These are phyloP conservation scores for Osmerus mordax DNA, from an alignment of 2,113 vertebrate genomes.

Conservation along the genomic window DNA sequence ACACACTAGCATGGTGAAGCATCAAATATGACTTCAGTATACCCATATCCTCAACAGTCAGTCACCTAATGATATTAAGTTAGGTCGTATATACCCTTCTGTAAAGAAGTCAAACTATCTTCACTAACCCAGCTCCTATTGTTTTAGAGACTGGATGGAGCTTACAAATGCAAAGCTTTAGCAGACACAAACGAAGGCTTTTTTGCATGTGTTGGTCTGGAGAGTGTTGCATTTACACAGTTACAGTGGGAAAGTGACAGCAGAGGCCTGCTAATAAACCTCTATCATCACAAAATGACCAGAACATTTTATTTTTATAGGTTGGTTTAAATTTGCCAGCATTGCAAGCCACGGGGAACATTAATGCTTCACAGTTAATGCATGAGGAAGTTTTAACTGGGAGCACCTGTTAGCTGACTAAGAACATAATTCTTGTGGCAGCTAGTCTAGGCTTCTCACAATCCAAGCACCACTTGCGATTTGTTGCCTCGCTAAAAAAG, in stretches of 20 bases:
- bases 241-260: no score
- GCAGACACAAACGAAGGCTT: background rate
- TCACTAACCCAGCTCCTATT: no score
- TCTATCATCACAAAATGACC: constrained; percentile 33
- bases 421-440: constrained; percentile 45
- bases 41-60: no score
- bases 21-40: no score
- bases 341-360: constrained; percentile 51
- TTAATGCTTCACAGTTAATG: constrained; percentile 65
- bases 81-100: no score
- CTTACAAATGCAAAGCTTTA: background rate
- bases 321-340: constrained; percentile 57
- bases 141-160: no score
- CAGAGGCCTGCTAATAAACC: no score
- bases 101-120: no score
- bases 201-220: background rate
- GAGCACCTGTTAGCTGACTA: constrained; percentile 59
- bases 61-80: no score
- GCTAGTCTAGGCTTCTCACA: constrained; percentile 10
- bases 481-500: background rate
- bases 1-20: background rate
- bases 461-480: constrained; percentile 43
- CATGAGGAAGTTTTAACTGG: constrained; percentile 65
- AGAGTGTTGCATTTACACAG: background rate
- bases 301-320: constrained; percentile 37